These are phyloP conservation scores for Chrysomallon squamiferum DNA, from an alignment of 1,140 invertebrate genomes.

Conservation along the genomic window DNA sequence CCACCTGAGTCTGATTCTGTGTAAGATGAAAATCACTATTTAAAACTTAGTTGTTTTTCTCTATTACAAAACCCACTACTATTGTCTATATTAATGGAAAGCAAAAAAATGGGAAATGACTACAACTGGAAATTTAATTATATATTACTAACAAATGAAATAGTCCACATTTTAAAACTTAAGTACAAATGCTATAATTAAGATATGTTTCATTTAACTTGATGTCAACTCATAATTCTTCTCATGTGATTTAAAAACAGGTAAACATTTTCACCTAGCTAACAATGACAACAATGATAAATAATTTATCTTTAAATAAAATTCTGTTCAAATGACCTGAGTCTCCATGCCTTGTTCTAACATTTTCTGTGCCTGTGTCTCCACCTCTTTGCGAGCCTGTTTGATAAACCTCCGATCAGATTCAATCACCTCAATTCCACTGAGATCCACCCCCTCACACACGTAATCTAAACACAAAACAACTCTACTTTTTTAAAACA, in stretches of 20 bases:
- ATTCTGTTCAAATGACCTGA: slow-evolving; percentile 32
- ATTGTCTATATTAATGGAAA: too few relatives aligned
- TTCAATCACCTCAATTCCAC: slow-evolving; percentile 74
- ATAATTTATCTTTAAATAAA: too few relatives aligned
- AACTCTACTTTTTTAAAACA: not conserved
- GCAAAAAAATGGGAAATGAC: too few relatives aligned
- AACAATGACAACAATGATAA: too few relatives aligned
- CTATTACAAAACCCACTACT: slow-evolving; percentile 71
- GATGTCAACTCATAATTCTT: too few relatives aligned
- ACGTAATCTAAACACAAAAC: slow-evolving; percentile 69
- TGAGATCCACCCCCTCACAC: slow-evolving; percentile 73
- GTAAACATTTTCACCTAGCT: too few relatives aligned
- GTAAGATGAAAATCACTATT: not conserved
- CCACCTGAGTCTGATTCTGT: slow-evolving; percentile 74
- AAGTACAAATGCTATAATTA: too few relatives aligned
- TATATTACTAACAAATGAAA: too few relatives aligned
- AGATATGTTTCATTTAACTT: too few relatives aligned
- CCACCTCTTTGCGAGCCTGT: slow-evolving; percentile 72
- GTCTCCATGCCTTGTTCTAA: slow-evolving; percentile 73
- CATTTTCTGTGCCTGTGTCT: slow-evolving; percentile 73
- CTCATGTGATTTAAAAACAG: too few relatives aligned
- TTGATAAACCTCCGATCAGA: slow-evolving; percentile 74
- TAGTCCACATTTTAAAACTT: too few relatives aligned
- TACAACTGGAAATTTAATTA: too few relatives aligned
- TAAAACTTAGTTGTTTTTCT: slow-evolving; percentile 69